phyloP scores from a whole-genome alignment of 2,113 vertebrate species.

The Orycteropus afer region DNA sequence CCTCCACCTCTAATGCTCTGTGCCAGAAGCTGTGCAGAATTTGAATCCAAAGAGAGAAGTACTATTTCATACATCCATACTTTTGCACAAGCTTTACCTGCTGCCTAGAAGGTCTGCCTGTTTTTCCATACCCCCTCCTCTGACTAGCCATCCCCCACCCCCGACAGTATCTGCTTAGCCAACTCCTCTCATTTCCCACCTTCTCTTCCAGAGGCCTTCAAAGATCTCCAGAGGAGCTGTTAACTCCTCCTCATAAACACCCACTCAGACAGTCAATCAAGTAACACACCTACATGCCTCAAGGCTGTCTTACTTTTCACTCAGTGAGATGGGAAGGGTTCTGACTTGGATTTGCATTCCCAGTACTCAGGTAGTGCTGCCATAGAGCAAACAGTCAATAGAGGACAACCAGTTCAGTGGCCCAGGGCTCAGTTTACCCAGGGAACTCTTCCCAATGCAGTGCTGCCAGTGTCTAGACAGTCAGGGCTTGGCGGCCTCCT shows the following conservation, averaged over 20 bases:
- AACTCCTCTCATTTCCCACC: neutral
- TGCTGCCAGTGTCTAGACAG: neutral
- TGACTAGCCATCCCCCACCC: neutral
- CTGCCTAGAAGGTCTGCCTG: neutral
- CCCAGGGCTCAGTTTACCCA: neutral
- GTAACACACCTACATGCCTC: neutral
- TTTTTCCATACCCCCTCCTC: neutral
- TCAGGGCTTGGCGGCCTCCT: neutral
- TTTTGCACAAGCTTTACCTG: neutral
- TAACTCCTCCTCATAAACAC: neutral
- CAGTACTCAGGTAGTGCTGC: neutral
- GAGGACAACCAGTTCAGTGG: neutral
- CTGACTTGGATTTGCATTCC: neutral
- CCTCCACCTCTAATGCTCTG: neutral
- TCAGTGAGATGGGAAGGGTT: neutral
- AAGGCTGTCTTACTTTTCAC: neutral
- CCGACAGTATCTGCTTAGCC: neutral
- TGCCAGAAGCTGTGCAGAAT: neutral
- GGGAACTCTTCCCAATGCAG: neutral
- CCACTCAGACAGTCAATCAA: neutral
- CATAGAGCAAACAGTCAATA: neutral
- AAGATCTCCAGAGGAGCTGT: neutral
- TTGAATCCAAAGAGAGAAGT: neutral
- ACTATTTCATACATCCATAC: neutral
- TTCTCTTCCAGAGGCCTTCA: constrained; percentile 3